A percentile compares a stretch with the other conserved stretches of the same genome.
Conservation (phyloP, 2,113 vertebrate species). For the Alaudala cheleensis region DNA sequence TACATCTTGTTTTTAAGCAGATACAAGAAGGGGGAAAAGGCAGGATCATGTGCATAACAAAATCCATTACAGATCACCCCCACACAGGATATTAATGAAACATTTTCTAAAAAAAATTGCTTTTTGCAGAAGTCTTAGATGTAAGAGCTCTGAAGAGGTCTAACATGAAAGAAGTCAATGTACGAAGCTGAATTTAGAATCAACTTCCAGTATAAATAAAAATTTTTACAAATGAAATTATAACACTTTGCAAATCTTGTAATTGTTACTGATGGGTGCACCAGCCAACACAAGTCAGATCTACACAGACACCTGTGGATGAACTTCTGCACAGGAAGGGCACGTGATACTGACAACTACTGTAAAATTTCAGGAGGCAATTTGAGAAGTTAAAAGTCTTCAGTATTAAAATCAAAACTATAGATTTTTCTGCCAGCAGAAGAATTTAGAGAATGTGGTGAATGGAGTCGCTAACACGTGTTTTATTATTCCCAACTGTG, state of each 20-base stretch:
- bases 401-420: background rate
- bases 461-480: background rate
- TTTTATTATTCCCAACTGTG: background rate
- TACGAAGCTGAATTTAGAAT: background rate
- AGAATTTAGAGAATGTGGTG: background rate
- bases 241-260: background rate
- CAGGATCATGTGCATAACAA: background rate
- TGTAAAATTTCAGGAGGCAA: background rate
- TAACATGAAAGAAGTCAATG: background rate
- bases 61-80: background rate
- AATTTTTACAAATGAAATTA: background rate
- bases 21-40: fast-evolving
- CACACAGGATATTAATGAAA: background rate
- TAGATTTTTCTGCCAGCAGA: background rate
- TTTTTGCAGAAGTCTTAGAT: background rate
- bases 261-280: background rate
- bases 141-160: background rate
- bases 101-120: background rate
- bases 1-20: background rate
- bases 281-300: background rate
- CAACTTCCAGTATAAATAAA: background rate
- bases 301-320: background rate
- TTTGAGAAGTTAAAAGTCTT: background rate
- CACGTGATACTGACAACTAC: background rate
- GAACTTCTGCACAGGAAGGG: background rate